Evolutionary conservation across 2,113 vertebrate genomes (phyloP).

Genomic region (Nerophis lumbriciformis): DNA sequence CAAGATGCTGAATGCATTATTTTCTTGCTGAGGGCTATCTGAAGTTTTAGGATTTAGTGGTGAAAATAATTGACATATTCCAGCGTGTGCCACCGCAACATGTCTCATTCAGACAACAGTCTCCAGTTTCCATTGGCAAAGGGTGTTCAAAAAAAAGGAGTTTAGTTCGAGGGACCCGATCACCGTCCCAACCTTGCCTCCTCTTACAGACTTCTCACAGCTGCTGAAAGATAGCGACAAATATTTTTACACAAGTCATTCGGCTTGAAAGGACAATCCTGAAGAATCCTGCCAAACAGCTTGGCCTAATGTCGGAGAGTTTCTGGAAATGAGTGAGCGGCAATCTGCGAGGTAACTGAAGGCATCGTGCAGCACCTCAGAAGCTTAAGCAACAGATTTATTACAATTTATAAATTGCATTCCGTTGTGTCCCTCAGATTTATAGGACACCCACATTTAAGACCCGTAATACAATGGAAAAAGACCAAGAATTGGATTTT

Average conservation of each 20-base stretch:
- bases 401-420: no score
- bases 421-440: no score
- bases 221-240: not conserved
- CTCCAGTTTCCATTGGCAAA: not conserved
- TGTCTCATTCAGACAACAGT: not conserved
- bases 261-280: not conserved
- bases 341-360: not conserved
- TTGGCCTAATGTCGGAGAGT: not conserved
- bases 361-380: not conserved
- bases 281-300: not conserved
- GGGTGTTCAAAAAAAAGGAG: no score
- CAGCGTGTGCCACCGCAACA: not conserved
- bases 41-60: not conserved
- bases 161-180: not conserved
- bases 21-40: conserved; percentile 5
- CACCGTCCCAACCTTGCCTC: not conserved
- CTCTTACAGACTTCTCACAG: not conserved
- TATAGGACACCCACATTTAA: not conserved
- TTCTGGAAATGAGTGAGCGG: not conserved
- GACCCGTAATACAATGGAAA: not conserved
- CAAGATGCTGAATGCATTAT: not conserved
- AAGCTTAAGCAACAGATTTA: no score
- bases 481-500: not conserved
- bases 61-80: no score
- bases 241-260: not conserved